Base-by-base conservation (phyloP, 1,140 invertebrate genomes). In the Drosophila paulistorum region DNA sequence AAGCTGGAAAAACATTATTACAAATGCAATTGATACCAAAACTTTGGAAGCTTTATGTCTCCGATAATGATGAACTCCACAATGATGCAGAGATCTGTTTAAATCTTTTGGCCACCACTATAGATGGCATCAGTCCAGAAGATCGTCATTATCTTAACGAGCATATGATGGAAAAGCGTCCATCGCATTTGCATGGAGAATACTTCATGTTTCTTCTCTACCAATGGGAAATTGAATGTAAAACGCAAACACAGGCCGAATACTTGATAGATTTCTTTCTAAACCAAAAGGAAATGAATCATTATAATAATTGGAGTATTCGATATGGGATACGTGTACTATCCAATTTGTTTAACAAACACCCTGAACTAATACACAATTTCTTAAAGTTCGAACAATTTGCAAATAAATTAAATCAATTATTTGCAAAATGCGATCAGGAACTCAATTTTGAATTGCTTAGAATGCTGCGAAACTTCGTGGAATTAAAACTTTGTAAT, bases 21-120 rank as follows among this genome's bases (percentile, higher is more conserved):
- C 78, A 89, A 67, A 89, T 90, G 87, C 84, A 91, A 45, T 11
- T 92, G 33, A 54, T 86, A 6, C 79, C 78, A 1, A 91, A 90
- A 41, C 63, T 91, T 7, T 90, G 86, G 90, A 73, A 77, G 42
- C 51, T 91, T 0, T 91, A 90, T 48, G 58, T 71, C 26, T 1
- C 51, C 3, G 10, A 64, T 65, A 11, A n/a, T 14, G 5, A 9
- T 11, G 6, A 55, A 17, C 0, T 81, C 61, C 30, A 67, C 68
- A 6, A 79, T 23, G 90, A 91, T 67, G 79, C 90, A 1, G 90
- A 64, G 11, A 64, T 63, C 14, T 90, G 81, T 26, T 60, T 91
- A 6, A 64, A 75, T 33, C 42, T 90, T 11, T 51, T 91, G 11
- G 74, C 70, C 0, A 48, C 37, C 0, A 33, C 60, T 0, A 6